Evolutionary conservation across 2,797 vertebrate species (phyloP).

Genomic region (Pseudochaenichthys georgianus): DNA sequence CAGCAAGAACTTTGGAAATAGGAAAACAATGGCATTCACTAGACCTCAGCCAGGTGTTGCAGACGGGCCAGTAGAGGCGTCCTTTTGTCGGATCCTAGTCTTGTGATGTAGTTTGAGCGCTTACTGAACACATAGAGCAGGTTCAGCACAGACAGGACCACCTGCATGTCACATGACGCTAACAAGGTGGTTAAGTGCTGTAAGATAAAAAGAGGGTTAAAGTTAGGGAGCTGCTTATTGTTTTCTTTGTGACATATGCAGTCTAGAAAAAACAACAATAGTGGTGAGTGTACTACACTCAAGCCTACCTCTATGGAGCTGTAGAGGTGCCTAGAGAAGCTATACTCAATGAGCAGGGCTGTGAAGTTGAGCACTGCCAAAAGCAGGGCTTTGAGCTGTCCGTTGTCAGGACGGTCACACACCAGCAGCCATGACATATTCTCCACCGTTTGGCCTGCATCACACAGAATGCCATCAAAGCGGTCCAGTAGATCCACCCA

Average conservation of each 20-base stretch:
- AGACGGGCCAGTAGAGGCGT: slow-evolving; percentile 93
- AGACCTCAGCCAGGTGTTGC: slow-evolving; percentile 97
- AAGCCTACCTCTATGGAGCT: slow-evolving; percentile 95
- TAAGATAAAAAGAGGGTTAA: slow-evolving; percentile 34
- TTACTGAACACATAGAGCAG: slow-evolving; percentile 99
- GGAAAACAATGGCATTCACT: slow-evolving; percentile 49
- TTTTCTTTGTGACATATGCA: slow-evolving; percentile 7
- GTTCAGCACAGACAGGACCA: slow-evolving; percentile 97
- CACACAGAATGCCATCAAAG: slow-evolving; percentile 96
- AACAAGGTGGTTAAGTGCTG: slow-evolving; percentile 97
- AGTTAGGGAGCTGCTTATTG: slow-evolving; percentile 9
- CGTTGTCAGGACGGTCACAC: slow-evolving; percentile 92
- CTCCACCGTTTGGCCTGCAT: slow-evolving; percentile 96
- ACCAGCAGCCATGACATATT: slow-evolving; percentile 97
- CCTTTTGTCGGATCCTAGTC: slow-evolving; percentile 95
- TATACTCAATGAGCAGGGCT: slow-evolving; percentile 97
- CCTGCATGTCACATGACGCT: slow-evolving; percentile 99
- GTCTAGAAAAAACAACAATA: neutral
- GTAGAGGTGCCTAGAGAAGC: slow-evolving; percentile 97
- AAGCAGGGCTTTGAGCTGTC: slow-evolving; percentile 94
- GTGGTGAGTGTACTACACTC: neutral
- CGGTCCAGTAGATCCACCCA: slow-evolving; percentile 98
- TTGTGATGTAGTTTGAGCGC: slow-evolving; percentile 97
- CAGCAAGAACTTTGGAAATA: slow-evolving; percentile 38
- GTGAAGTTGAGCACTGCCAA: slow-evolving; percentile 98